Conservation (phyloP, 37 sponge, comb jelly and placozoan species). For the Halichondria panicea region DNA sequence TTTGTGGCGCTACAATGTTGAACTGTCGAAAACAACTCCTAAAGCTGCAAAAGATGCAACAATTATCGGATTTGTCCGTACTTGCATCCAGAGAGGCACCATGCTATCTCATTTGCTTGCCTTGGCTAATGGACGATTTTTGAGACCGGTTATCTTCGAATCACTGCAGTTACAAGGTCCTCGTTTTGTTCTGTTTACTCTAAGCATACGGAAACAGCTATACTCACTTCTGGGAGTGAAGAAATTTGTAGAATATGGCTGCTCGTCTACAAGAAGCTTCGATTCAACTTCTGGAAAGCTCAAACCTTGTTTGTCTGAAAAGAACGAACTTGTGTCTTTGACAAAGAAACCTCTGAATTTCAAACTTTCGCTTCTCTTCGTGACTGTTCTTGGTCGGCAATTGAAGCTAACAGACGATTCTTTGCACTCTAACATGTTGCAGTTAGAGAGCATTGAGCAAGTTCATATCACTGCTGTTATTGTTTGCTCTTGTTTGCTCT, state of each 20-base stretch:
- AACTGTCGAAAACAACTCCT: too few relatives aligned
- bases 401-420: too few relatives aligned
- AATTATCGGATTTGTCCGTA: too few relatives aligned
- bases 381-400: too few relatives aligned
- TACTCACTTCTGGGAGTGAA: slow-evolving; percentile 43
- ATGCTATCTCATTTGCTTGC: slow-evolving; percentile 2
- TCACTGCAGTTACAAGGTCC: slow-evolving; percentile 11
- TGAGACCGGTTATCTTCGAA: slow-evolving; percentile 36
- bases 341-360: not conserved
- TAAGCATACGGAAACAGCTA: slow-evolving; percentile 25
- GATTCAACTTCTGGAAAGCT: not conserved
- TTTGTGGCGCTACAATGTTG: too few relatives aligned
- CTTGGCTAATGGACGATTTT: slow-evolving; percentile 10
- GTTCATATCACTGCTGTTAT: not conserved
- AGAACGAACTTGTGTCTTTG: not conserved
- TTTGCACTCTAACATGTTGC: too few relatives aligned
- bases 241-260: slow-evolving; percentile 48
- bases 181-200: slow-evolving; percentile 33
- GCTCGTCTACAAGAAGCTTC: slow-evolving; percentile 9
- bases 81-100: not conserved
- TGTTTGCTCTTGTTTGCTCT: not conserved
- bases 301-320: slow-evolving; percentile 1
- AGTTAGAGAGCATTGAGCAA: not conserved
- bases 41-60: too few relatives aligned
- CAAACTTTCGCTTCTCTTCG: not conserved